phyloP scores from a whole-genome alignment of 2,113 vertebrate genomes.

The Tetrao urogallus region DNA sequence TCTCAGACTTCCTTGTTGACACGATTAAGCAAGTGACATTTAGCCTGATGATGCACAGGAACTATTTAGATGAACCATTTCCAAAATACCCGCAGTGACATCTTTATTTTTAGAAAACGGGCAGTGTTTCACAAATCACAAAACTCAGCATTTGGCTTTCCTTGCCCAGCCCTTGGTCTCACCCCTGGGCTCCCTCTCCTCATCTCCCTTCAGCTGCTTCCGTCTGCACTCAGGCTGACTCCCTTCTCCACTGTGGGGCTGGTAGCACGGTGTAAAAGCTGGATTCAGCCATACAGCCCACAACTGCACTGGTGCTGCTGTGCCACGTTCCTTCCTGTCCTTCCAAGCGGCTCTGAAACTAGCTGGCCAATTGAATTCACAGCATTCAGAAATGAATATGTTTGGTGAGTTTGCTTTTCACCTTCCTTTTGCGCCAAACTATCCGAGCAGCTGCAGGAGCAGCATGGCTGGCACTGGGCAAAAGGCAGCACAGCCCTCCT shows the following conservation, averaged over 20 bases:
- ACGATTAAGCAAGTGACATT: not conserved
- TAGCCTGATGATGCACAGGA: not conserved
- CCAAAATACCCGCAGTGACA: not conserved
- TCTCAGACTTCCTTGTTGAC: not conserved
- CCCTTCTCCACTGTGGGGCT: too few species aligned
- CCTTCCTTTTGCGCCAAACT: not conserved
- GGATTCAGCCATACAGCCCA: not conserved
- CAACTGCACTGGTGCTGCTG: not conserved
- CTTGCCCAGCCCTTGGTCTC: not conserved
- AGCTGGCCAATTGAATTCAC: not conserved
- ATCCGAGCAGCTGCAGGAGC: not conserved
- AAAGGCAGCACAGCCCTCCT: not conserved
- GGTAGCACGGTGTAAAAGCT: accelerated
- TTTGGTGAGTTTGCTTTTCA: not conserved
- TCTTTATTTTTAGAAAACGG: not conserved
- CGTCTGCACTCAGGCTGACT: not conserved
- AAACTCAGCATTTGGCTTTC: not conserved
- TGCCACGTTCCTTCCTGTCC: accelerated
- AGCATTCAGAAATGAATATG: not conserved
- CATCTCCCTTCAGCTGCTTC: not conserved
- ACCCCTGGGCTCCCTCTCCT: not conserved
- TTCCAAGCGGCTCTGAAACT: not conserved
- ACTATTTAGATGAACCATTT: not conserved
- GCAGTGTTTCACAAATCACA: not conserved
- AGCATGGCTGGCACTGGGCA: not conserved